Base-by-base conservation (phyloP, 2,888 invertebrate species). In the Deroplatys truncata region DNA sequence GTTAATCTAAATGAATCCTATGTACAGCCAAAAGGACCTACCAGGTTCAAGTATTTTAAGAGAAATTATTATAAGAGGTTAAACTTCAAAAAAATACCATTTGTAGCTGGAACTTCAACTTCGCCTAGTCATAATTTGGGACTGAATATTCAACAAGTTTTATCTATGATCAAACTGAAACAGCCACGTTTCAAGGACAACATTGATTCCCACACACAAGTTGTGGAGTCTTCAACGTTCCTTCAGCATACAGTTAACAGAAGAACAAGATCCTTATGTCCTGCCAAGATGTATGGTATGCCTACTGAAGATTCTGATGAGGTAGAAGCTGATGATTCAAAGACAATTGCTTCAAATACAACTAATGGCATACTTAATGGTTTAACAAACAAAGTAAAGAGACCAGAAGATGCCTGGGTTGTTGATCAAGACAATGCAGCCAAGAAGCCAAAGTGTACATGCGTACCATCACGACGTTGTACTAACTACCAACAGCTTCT, bases 111-210 rank as follows among this genome's bases (percentile, higher is more conserved):
- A 91, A 95, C 95, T 91, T 96, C 96, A 83, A 94, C 95, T 0
- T 94, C 95, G 10, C 96, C 95, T 1, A 96, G 96, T 91, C 95
- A 96, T 92, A 96, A 96, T 91, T 94, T 96, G 83, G 96, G 96
- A 82, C 94, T 96, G 25, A 96, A 96, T 91, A 94, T 96, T 90
- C 96, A 96, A 91, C 95, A 96, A 94, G 96, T 94, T 29, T 92
- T 93, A 92, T 93, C 92, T 88, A 93, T 93, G 84, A 92, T 93
- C 31, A 93, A 93, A 88, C 43, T 88, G 83, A 82, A 31, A 20
- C 89, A 84, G 9, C 85, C 85, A 35, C 82, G 35, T 28, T 82
- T 29, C 28, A 43, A 49, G 9, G n/a, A 28, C 1, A n/a, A 25
- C 31, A 84, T 31, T 35, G 25, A 9, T 35, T 84, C 35, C 2